phyloP scores from a whole-genome alignment of 2,797 vertebrate species.

The Monodelphis domestica region DNA sequence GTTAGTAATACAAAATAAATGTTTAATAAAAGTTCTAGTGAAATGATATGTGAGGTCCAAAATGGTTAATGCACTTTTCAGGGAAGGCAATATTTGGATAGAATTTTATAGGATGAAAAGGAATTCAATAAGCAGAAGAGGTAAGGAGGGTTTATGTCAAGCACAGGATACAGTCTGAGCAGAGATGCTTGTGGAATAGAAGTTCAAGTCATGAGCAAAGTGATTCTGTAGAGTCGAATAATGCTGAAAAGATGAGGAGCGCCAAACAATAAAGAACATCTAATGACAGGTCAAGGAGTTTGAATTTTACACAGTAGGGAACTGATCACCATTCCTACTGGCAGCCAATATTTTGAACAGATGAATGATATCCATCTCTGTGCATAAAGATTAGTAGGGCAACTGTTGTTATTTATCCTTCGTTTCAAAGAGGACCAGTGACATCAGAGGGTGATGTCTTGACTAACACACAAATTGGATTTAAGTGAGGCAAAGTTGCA shows the following conservation, averaged over 20 bases:
- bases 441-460: too few relatives aligned
- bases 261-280: background rate
- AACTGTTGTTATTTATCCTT: accelerated
- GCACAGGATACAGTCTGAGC: background rate
- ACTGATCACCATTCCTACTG: background rate
- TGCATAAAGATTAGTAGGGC: background rate
- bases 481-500: too few relatives aligned
- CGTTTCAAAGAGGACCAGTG: too few relatives aligned
- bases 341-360: background rate
- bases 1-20: background rate
- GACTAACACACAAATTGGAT: too few relatives aligned
- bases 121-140: background rate
- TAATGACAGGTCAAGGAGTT: background rate
- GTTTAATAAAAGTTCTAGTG: background rate
- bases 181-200: background rate
- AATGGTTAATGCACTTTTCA: background rate
- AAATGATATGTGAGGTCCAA: background rate
- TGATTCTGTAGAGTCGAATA: background rate
- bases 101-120: background rate
- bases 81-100: background rate
- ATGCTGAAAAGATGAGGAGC: background rate
- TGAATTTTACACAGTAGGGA: background rate
- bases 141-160: background rate
- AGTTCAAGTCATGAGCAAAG: background rate
- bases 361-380: background rate